These are phyloP conservation scores for Argynnis bischoffii DNA, from an alignment of 2,888 invertebrate genomes.

Conservation along the genomic window DNA sequence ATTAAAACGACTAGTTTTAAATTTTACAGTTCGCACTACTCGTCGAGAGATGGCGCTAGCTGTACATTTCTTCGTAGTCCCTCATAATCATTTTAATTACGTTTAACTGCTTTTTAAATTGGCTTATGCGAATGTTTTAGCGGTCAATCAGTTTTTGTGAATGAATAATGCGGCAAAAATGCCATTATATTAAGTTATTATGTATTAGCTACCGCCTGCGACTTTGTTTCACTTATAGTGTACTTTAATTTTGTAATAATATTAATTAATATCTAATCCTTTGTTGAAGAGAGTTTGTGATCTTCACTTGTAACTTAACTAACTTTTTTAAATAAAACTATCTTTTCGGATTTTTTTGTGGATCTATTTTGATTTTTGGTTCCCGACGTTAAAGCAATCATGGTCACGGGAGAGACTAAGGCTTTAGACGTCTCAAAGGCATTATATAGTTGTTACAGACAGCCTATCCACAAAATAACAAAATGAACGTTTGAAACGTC, in stretches of 20 bases:
- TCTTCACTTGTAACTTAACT: too few relatives aligned
- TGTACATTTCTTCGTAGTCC: conserved; percentile 29
- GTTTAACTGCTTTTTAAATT: conserved; percentile 52
- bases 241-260: neutral
- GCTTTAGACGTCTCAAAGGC: too few relatives aligned
- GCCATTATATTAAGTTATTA: conserved; percentile 43
- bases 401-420: too few relatives aligned
- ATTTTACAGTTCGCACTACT: conserved; percentile 50
- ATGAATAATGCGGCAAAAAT: conserved; percentile 30
- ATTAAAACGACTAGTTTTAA: neutral
- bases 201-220: conserved; percentile 8
- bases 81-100: conserved; percentile 58
- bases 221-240: neutral
- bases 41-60: conserved; percentile 62
- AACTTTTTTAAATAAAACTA: too few relatives aligned
- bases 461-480: too few relatives aligned
- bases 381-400: too few relatives aligned
- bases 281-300: too few relatives aligned
- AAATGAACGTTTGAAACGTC: too few relatives aligned
- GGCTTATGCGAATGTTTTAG: conserved; percentile 44
- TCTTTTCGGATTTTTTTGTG: too few relatives aligned
- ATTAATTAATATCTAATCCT: too few relatives aligned
- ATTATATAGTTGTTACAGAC: too few relatives aligned
- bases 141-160: conserved; percentile 40
- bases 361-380: too few relatives aligned